Conservation (phyloP, 2,113 vertebrate genomes). For the Sisor rabdophorus region DNA sequence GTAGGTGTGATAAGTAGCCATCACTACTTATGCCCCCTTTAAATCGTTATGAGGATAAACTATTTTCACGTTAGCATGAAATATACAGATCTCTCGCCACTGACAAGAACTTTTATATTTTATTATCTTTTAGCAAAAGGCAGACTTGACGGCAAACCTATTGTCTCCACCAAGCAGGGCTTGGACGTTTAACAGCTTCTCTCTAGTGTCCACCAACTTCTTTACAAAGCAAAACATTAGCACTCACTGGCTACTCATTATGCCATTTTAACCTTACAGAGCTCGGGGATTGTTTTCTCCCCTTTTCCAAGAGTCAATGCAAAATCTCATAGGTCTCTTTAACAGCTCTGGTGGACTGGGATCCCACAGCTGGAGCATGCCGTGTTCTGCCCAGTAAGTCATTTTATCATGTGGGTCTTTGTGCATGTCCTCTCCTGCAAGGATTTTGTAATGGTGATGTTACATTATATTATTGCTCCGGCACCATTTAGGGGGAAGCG, state of each 20-base stretch:
- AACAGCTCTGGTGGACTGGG: constrained; percentile 18
- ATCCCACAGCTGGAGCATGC: constrained; percentile 11
- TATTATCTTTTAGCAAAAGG: not conserved
- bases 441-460: not conserved
- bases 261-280: constrained; percentile 26
- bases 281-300: constrained; percentile 22
- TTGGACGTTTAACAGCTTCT: constrained; percentile 21
- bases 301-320: constrained; percentile 4
- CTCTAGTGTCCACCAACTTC: constrained; percentile 11
- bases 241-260: constrained; percentile 29
- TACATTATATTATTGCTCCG: not conserved
- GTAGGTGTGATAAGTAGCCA: not conserved
- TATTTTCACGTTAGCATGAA: constrained; percentile 6
- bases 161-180: constrained; percentile 14
- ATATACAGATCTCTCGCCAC: not conserved
- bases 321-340: constrained; percentile 40
- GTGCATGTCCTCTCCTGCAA: not conserved
- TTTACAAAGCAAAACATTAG: constrained; percentile 4
- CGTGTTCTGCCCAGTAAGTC: constrained; percentile 25
- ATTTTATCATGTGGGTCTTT: constrained; percentile 8
- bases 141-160: constrained; percentile 12
- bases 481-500: no score
- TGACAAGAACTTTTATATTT: not conserved
- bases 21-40: not conserved
- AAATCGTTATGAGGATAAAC: not conserved